These are phyloP conservation scores for Gymnopithys bicolor DNA, from an alignment of 2,797 vertebrate species.

Conservation along the genomic window DNA sequence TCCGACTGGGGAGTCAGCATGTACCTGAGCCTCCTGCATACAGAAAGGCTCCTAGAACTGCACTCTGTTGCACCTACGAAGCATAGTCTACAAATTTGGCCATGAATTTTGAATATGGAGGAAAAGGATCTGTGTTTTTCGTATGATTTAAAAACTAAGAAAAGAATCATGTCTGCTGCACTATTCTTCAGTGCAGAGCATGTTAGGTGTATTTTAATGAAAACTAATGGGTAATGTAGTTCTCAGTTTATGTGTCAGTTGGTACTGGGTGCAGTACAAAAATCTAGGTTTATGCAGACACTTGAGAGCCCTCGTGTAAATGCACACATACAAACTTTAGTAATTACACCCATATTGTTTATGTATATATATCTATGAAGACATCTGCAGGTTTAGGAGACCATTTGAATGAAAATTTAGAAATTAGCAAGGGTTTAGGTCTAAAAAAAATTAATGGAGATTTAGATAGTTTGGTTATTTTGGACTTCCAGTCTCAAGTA, in stretches of 20 bases:
- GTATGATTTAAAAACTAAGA: not conserved
- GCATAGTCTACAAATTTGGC: not conserved
- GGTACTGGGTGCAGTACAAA: not conserved
- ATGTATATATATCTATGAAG: not conserved
- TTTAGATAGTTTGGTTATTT: not conserved
- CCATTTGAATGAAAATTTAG: not conserved
- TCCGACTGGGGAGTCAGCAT: not conserved
- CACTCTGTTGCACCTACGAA: not conserved
- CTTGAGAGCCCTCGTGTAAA: not conserved
- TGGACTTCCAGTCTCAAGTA: not conserved
- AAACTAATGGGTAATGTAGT: not conserved
- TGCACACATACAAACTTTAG: too few relatives aligned
- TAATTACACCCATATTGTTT: not conserved
- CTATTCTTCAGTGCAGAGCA: not conserved
- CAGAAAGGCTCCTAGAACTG: not conserved
- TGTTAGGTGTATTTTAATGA: not conserved
- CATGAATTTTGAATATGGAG: not conserved
- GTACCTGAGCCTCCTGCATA: not conserved
- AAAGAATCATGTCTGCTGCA: not conserved
- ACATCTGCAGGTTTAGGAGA: not conserved
- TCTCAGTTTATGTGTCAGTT: not conserved
- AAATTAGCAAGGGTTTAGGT: not conserved
- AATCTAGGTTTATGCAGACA: not conserved
- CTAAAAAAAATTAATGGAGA: not conserved
- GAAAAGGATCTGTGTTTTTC: not conserved